These are phyloP conservation scores for Gallinago undulata DNA, from an alignment of 2,113 vertebrate species.

Conservation along the genomic window DNA sequence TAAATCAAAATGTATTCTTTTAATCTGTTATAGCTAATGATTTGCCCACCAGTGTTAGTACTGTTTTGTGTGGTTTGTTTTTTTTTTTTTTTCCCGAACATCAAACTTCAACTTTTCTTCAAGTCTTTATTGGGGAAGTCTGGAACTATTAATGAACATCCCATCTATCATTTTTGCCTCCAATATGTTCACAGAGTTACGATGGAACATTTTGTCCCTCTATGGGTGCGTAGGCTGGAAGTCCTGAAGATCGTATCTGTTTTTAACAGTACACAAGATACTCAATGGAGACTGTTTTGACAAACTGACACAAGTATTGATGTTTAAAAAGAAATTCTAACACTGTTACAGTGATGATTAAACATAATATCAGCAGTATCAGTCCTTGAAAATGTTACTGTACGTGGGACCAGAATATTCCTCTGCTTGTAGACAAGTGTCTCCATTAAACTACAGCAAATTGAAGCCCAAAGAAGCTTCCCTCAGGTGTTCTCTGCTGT, in stretches of 20 bases:
- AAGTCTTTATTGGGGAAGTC: neutral
- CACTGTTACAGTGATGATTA: neutral
- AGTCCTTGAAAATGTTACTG: neutral
- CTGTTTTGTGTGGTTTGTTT: neutral
- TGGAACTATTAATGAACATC: neutral
- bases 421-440: neutral
- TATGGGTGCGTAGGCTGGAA: rapidly evolving
- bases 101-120: neutral
- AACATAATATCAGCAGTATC: neutral
- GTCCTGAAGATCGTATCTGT: neutral
- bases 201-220: neutral
- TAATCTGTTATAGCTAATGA: neutral
- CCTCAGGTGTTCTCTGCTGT: neutral
- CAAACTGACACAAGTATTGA: neutral
- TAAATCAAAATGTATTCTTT: neutral
- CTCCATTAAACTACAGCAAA: neutral
- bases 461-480: neutral
- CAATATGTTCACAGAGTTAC: neutral
- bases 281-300: neutral
- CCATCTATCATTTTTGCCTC: neutral
- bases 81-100: neutral
- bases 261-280: neutral
- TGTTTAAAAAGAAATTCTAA: neutral
- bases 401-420: neutral
- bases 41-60: neutral